These are phyloP conservation scores for Drosophila varians DNA, from an alignment of 1,140 invertebrate species.

Conservation along the genomic window DNA sequence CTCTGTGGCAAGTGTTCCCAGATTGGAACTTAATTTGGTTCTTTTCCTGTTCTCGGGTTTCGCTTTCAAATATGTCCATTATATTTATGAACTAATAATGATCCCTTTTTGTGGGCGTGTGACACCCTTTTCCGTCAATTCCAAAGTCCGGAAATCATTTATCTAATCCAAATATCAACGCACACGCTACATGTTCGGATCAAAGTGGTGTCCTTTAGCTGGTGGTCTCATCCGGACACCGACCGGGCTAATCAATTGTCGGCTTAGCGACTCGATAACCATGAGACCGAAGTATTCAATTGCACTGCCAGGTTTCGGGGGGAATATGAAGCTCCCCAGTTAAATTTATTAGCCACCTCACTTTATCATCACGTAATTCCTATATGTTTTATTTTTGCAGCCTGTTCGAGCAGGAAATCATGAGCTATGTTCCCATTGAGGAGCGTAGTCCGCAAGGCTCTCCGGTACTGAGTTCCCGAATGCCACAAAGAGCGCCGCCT, in stretches of 20 bases:
- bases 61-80: neutral
- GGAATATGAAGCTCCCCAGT: neutral
- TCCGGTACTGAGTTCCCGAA: constrained; percentile 86
- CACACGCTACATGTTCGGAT: no score
- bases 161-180: neutral
- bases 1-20: neutral
- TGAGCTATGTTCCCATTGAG: constrained; percentile 96
- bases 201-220: neutral
- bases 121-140: neutral
- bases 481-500: constrained; percentile 92
- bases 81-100: no score
- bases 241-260: constrained; percentile 44
- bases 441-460: constrained; percentile 85
- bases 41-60: neutral
- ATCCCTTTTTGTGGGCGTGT: no score
- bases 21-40: neutral
- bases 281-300: neutral
- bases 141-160: constrained; percentile 1
- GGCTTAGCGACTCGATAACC: constrained; percentile 39
- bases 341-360: constrained; percentile 13
- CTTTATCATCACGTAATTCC: neutral
- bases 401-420: constrained; percentile 98
- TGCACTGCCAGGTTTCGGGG: neutral
- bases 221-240: neutral
- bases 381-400: constrained; percentile 84